phyloP scores from a whole-genome alignment of 1,140 invertebrate genomes.

The Linepithema humile region DNA sequence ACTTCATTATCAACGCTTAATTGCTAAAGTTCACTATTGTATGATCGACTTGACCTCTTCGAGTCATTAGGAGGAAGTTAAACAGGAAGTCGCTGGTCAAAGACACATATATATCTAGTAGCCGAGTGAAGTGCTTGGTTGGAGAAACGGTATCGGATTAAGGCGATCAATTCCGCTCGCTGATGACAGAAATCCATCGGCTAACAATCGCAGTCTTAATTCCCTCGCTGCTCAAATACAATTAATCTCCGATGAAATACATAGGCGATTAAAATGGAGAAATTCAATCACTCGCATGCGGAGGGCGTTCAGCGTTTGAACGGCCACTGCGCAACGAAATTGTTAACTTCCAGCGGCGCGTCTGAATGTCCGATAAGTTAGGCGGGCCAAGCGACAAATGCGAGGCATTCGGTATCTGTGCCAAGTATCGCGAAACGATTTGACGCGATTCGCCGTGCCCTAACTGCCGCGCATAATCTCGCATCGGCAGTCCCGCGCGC shows the following conservation, averaged over 20 bases:
- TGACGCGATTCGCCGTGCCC: neutral
- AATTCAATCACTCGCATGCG: neutral
- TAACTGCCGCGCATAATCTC: conserved; percentile 4
- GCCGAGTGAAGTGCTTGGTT: conserved; percentile 1
- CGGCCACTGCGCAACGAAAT: neutral
- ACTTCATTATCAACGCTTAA: too few relatives aligned
- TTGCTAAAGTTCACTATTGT: too few relatives aligned
- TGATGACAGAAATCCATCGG: neutral
- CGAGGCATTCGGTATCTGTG: conserved; percentile 7
- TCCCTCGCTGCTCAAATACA: neutral
- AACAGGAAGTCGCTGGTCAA: neutral
- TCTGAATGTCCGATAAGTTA: conserved; percentile 8
- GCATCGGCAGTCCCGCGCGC: neutral
- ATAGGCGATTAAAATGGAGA: neutral
- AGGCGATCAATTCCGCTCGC: neutral
- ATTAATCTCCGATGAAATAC: too few relatives aligned
- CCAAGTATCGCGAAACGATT: conserved; percentile 21
- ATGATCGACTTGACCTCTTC: neutral
- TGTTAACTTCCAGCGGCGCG: neutral
- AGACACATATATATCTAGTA: neutral
- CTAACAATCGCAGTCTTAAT: neutral
- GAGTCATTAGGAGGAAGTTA: neutral
- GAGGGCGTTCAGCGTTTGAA: too few relatives aligned
- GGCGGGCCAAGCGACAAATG: neutral
- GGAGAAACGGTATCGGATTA: neutral